These are phyloP conservation scores for Gambusia affinis DNA, from an alignment of 2,113 vertebrate genomes.

Conservation along the genomic window DNA sequence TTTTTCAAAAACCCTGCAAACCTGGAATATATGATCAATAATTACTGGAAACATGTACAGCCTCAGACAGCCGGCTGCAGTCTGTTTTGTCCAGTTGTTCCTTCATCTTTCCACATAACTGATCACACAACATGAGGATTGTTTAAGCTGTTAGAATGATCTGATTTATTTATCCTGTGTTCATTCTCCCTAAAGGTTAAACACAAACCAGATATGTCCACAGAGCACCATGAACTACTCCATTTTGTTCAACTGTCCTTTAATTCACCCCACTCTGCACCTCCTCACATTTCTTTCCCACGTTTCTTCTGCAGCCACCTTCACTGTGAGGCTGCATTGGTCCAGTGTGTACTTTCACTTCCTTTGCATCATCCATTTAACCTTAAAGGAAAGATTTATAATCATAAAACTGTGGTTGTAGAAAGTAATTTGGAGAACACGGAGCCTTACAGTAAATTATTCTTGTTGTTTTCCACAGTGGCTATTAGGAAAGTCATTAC, in stretches of 20 bases:
- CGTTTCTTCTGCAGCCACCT: neutral
- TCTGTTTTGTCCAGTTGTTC: neutral
- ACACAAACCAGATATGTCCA: constrained; percentile 6
- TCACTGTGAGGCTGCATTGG: neutral
- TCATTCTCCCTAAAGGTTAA: neutral
- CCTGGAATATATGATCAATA: too few species aligned
- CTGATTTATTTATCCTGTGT: neutral
- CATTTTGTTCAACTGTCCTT: neutral
- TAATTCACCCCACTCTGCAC: neutral
- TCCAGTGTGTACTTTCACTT: neutral
- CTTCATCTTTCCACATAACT: neutral
- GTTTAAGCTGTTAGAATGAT: neutral
- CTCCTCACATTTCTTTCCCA: neutral
- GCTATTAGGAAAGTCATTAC: constrained; percentile 2
- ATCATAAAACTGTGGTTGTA: neutral
- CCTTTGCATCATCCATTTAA: neutral
- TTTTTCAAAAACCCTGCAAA: too few species aligned
- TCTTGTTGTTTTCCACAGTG: neutral
- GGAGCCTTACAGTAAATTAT: neutral
- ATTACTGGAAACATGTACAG: too few species aligned
- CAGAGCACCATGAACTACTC: neutral
- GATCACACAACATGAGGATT: neutral
- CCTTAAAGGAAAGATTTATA: neutral
- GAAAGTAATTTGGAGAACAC: neutral
- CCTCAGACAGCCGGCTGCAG: neutral